Conservation (phyloP, 2,888 invertebrate species). For the Acrobasis repandana region DNA sequence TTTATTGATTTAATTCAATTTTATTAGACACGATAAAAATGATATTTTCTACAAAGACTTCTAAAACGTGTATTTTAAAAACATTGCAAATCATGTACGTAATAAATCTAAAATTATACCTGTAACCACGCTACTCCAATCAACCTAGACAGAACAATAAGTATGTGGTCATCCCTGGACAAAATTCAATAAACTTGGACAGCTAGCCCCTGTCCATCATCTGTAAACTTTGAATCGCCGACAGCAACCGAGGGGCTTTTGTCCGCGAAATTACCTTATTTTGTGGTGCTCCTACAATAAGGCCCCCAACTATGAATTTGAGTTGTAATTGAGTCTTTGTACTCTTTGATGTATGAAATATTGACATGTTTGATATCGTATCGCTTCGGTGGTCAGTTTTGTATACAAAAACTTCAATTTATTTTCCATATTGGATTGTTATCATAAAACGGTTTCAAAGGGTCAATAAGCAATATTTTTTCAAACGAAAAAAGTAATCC, state of each 20-base stretch:
- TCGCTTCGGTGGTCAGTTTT: slow-evolving; percentile 49
- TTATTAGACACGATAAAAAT: too few species aligned
- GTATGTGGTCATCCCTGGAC: slow-evolving; percentile 71
- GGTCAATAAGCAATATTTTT: slow-evolving; percentile 3
- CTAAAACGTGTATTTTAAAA: too few species aligned
- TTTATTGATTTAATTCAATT: too few species aligned
- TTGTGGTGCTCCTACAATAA: slow-evolving; percentile 66
- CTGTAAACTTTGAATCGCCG: slow-evolving; percentile 76
- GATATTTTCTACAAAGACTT: too few species aligned
- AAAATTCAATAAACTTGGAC: slow-evolving; percentile 76
- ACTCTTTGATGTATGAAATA: slow-evolving; percentile 68
- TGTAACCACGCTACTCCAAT: slow-evolving; percentile 61
- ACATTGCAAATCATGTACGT: too few species aligned
- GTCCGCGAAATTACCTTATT: slow-evolving; percentile 79
- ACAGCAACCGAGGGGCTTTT: slow-evolving; percentile 73
- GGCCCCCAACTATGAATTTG: slow-evolving; percentile 72
- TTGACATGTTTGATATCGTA: slow-evolving; percentile 51
- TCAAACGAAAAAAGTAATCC: not conserved
- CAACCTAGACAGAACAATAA: slow-evolving; percentile 67
- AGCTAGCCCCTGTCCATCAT: slow-evolving; percentile 56
- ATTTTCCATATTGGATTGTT: slow-evolving; percentile 30
- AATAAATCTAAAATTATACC: slow-evolving; percentile 35
- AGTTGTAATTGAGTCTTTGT: slow-evolving; percentile 72
- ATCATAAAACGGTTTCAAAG: slow-evolving; percentile 23
- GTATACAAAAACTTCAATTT: slow-evolving; percentile 43